Evolutionary conservation across 2,797 vertebrate species (phyloP).

Genomic region (Sebastes variabilis): DNA sequence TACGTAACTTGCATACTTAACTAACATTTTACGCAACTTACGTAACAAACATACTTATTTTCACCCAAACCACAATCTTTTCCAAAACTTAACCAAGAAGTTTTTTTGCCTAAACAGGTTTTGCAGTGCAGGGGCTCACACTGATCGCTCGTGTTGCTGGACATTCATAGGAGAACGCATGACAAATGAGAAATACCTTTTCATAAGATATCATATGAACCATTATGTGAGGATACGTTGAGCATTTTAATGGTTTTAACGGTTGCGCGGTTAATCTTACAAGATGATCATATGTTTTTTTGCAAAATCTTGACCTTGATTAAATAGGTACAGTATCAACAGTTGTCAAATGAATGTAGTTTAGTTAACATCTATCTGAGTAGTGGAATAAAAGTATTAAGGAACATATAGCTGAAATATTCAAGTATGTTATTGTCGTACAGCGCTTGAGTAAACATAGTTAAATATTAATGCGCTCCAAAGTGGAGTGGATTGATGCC

Average conservation of each 20-base stretch:
- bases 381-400: background rate
- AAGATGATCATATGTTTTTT: background rate
- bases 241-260: background rate
- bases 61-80: background rate
- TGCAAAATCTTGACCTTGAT: background rate
- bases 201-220: no score
- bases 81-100: background rate
- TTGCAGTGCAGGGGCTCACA: background rate
- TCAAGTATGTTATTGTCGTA: background rate
- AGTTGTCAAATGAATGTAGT: background rate
- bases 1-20: no score
- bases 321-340: background rate
- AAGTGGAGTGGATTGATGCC: background rate
- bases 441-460: background rate
- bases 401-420: background rate
- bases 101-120: background rate
- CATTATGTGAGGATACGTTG: background rate
- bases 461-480: background rate
- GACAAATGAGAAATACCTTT: no score
- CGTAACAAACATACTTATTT: no score
- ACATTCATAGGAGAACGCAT: background rate
- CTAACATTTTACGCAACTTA: background rate
- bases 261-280: background rate
- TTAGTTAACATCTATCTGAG: no score
- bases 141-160: background rate